Evolutionary conservation across 2,113 vertebrate genomes (phyloP).

Genomic region (Chlamydotis undulata): DNA sequence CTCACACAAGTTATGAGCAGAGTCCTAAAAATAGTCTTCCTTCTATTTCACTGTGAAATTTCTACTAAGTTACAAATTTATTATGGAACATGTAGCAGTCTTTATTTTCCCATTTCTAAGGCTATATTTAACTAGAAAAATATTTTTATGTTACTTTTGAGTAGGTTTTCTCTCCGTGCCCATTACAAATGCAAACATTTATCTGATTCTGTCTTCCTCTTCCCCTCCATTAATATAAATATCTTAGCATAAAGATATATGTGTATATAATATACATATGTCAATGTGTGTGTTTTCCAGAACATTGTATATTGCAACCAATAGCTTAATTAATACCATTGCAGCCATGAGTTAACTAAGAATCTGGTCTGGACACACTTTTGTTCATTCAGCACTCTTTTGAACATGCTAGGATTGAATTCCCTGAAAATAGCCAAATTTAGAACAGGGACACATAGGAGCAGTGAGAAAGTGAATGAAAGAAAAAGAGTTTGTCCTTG

Average conservation of each 20-base stretch:
- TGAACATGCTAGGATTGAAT: conserved; percentile 3
- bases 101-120: not conserved
- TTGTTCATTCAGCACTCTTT: conserved; percentile 24
- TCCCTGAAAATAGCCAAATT: conserved; percentile 30
- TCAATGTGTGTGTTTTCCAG: not conserved
- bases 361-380: not conserved
- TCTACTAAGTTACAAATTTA: not conserved
- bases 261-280: not conserved
- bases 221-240: not conserved
- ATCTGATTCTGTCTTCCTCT: not conserved
- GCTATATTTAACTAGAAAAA: not conserved
- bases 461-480: not conserved
- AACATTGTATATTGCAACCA: not conserved
- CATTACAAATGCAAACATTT: not conserved
- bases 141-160: not conserved
- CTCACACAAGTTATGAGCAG: not conserved
- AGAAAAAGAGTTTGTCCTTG: conserved; percentile 20
- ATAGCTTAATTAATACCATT: not conserved
- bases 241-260: not conserved
- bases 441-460: not conserved
- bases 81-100: not conserved
- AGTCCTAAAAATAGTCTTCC: not conserved
- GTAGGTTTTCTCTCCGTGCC: not conserved
- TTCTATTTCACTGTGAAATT: not conserved
- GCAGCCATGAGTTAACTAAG: not conserved